Evolutionary conservation across 1,140 invertebrate genomes (phyloP).

Genomic region (Trichogramma pretiosum): DNA sequence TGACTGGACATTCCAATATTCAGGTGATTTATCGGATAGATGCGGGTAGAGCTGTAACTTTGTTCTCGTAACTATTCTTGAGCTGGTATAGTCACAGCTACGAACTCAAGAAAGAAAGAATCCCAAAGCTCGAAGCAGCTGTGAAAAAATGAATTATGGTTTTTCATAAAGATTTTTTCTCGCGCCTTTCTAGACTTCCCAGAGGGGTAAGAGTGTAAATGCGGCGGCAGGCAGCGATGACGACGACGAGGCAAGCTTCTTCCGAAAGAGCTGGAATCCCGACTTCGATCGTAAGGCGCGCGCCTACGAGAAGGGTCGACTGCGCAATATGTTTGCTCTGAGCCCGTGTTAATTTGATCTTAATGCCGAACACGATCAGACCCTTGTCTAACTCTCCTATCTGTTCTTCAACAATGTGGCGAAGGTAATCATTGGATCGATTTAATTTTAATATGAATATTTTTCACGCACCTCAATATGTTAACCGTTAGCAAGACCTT

Average conservation of each 20-base stretch:
- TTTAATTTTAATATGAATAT: conserved; percentile 9
- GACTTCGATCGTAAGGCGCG: neutral
- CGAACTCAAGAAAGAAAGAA: neutral
- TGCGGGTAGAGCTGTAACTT: conserved; percentile 4
- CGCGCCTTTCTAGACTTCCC: conserved; percentile 7
- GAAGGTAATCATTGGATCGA: conserved; percentile 6
- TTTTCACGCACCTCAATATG: too few species aligned
- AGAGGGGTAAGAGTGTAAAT: too few species aligned
- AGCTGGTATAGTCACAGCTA: too few species aligned
- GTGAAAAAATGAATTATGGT: conserved; percentile 16
- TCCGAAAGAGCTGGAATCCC: neutral
- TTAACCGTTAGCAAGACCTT: too few species aligned
- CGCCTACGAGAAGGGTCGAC: neutral
- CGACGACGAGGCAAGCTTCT: neutral
- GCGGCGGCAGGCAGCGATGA: neutral
- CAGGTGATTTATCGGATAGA: conserved; percentile 10
- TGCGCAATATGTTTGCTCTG: conserved; percentile 8
- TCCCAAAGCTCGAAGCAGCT: conserved; percentile 13
- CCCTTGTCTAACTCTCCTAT: too few species aligned
- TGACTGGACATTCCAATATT: conserved; percentile 1
- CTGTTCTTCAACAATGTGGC: neutral
- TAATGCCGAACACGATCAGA: conserved; percentile 1
- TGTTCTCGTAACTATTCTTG: too few species aligned
- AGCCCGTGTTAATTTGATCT: conserved; percentile 12
- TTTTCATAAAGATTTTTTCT: conserved; percentile 19